Evolutionary conservation across 2,797 vertebrate genomes (phyloP).

Genomic region (Octomys mimax): DNA sequence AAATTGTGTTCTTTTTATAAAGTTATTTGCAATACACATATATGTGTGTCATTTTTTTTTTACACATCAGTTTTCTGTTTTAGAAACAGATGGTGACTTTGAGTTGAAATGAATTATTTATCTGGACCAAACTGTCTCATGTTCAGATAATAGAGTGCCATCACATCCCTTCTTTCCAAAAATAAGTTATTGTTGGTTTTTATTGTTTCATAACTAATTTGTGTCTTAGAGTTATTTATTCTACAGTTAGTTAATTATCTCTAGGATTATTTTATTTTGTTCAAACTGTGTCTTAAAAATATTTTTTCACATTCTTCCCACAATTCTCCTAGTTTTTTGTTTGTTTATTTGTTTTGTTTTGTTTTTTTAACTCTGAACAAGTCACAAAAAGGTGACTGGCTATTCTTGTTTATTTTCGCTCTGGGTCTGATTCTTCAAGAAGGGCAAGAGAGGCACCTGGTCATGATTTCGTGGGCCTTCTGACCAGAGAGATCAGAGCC

Average conservation of each 20-base stretch:
- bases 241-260: background rate
- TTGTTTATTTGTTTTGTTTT: background rate
- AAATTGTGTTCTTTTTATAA: background rate
- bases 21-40: background rate
- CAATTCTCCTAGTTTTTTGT: background rate
- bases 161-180: background rate
- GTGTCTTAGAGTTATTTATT: background rate
- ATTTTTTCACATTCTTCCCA: background rate
- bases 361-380: background rate
- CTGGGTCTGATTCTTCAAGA: background rate
- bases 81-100: background rate
- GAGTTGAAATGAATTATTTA: background rate
- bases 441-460: background rate
- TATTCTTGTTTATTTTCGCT: background rate
- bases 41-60: background rate
- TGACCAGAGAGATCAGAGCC: background rate
- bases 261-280: background rate
- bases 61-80: background rate
- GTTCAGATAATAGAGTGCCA: background rate
- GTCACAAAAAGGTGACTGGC: background rate
- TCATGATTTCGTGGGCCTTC: background rate
- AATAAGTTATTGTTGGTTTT: conserved; percentile 7
- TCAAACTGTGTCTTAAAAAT: background rate
- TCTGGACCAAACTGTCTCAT: background rate
- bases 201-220: background rate